Evolutionary conservation across 2,888 invertebrate species (phyloP), one percentile per base, ranked within the genome.

Genomic region (Ectropis crepuscularia): DNA sequence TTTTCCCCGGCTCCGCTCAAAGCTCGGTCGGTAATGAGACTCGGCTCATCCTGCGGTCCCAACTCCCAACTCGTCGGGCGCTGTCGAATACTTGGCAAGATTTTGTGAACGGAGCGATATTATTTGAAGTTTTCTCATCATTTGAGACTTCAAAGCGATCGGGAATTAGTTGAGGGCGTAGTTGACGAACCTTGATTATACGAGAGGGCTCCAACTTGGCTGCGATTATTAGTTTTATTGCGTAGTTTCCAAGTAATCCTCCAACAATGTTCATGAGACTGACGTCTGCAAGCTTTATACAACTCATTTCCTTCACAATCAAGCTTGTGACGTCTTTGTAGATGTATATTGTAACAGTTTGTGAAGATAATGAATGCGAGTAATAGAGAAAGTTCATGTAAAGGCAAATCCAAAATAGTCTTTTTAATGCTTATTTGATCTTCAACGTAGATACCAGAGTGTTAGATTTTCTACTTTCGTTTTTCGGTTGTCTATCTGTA

Each of bases 21-120:
- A 72, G 74, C 71, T 71, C 71, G 73, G 74, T 72, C 70, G 69
- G 67, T 79, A 78, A 80, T 76, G 76, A 74, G 74, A 69, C 65
- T 57, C 74, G 70, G 69, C 59, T 60, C 53, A 54, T 46, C 58
- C 65, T 55, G 79, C 64, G 75, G 78, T 78, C 77, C 76, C 75
- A 79, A 77, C 78, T 77, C 71, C 68, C 61, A 60, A 76, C 71
- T 79, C 77, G 80, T 79, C 76, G 77, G 75, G 73, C 68, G 69
- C 75, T 63, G 50, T 58, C 55, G 62, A 70, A 80, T 80, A 80
- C 78, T 79, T 79, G 63, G 61, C 60, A 57, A 71, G 73, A 75
- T 77, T 76, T 74, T 72, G 65, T 72, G 65, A 72, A 62, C 68
- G 68, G 65, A 72, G 63, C 68, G 68, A 67, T 70, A 70, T 69